A percentile compares a stretch with the other conserved stretches of the same genome.
Conservation (phyloP, 2,888 invertebrate species). For the Lymantria monacha region DNA sequence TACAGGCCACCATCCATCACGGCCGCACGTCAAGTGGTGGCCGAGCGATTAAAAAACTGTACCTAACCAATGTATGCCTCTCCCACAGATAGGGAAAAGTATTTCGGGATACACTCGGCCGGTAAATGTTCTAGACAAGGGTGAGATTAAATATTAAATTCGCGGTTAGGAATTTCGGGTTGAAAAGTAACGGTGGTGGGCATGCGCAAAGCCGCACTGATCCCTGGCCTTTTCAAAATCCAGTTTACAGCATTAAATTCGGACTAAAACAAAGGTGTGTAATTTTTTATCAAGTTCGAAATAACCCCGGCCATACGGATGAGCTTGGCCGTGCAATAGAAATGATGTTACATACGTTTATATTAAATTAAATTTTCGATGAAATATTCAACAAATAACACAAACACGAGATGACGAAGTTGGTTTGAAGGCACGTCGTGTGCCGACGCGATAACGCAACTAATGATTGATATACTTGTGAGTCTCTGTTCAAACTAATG, state of each 20-base stretch:
- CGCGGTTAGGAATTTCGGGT: conserved; percentile 77
- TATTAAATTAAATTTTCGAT: conserved; percentile 42
- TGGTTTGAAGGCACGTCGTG: conserved; percentile 60
- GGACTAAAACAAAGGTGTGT: conserved; percentile 63
- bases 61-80: conserved; percentile 62
- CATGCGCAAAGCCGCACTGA: conserved; percentile 58
- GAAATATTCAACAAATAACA: conserved; percentile 51
- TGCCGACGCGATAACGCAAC: conserved; percentile 66
- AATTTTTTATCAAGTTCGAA: conserved; percentile 61
- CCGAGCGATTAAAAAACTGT: conserved; percentile 75
- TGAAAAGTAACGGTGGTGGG: conserved; percentile 68
- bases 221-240: conserved; percentile 57
- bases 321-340: conserved; percentile 29
- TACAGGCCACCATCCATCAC: conserved; percentile 73
- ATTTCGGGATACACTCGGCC: conserved; percentile 67
- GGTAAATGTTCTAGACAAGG: conserved; percentile 80
- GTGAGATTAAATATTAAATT: conserved; percentile 81
- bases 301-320: conserved; percentile 33
- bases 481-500: conserved; percentile 75
- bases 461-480: conserved; percentile 79
- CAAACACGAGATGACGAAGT: conserved; percentile 60
- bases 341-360: conserved; percentile 34
- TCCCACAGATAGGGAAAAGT: conserved; percentile 53
- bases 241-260: conserved; percentile 63
- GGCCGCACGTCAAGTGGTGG: conserved; percentile 71